Conservation (phyloP, 2,888 invertebrate genomes). For the Automeris io region DNA sequence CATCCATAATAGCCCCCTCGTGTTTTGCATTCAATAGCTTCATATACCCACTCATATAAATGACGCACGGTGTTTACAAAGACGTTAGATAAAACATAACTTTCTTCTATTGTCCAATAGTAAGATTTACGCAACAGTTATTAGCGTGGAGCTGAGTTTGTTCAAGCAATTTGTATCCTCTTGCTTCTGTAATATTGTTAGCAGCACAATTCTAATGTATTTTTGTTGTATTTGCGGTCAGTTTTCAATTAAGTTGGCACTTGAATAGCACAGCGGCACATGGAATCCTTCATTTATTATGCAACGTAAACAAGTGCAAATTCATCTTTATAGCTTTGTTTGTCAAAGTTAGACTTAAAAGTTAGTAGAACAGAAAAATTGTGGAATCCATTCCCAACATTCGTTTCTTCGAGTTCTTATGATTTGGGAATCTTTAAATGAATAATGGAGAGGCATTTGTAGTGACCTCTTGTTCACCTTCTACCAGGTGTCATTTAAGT, state of each 20-base stretch:
- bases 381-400: no score
- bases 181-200: constrained; percentile 5
- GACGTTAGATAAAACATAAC: constrained; percentile 11
- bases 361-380: no score
- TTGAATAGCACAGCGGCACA: neutral
- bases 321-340: neutral
- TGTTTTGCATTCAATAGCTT: constrained; percentile 45
- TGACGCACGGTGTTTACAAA: neutral
- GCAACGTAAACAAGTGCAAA: neutral
- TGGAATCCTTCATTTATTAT: neutral
- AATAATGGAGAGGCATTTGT: no score
- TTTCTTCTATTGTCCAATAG: constrained; percentile 27
- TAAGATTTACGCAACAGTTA: constrained; percentile 20
- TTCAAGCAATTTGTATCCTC: constrained; percentile 18
- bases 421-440: no score
- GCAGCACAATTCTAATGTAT: neutral
- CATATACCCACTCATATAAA: neutral
- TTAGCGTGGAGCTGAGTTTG: constrained; percentile 11
- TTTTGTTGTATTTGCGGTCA: neutral
- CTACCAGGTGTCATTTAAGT: no score
- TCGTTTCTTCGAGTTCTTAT: no score
- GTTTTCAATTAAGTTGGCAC: neutral
- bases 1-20: constrained; percentile 22
- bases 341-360: neutral
- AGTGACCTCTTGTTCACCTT: no score